Percentiles rank a stretch among this genome's conserved stretches.
These are phyloP conservation scores for Dasyornis broadbenti DNA, from an alignment of 2,113 vertebrate genomes.

Conservation along the genomic window DNA sequence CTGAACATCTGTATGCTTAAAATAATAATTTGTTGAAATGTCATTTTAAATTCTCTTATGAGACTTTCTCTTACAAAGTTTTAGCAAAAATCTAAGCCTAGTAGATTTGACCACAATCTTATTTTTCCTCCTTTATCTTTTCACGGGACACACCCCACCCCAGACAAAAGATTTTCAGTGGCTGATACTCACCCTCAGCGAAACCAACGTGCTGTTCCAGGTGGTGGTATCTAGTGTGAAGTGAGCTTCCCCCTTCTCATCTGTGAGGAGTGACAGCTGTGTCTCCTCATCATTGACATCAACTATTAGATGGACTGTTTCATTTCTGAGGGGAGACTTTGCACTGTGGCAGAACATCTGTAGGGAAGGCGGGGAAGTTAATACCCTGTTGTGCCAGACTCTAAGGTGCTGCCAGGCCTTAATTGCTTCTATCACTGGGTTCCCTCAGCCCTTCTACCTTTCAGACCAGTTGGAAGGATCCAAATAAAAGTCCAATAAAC, in stretches of 20 bases:
- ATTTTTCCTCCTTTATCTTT: neutral
- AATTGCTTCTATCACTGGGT: neutral
- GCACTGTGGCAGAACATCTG: neutral
- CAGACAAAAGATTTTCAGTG: neutral
- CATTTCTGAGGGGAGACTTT: neutral
- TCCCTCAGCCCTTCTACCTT: neutral
- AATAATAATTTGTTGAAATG: neutral
- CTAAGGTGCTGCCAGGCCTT: neutral
- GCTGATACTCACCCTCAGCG: constrained; percentile 35
- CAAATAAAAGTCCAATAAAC: neutral
- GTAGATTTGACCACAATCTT: neutral
- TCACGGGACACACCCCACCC: neutral
- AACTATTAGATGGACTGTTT: constrained; percentile 15
- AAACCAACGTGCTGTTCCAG: constrained; percentile 14
- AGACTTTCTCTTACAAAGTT: neutral
- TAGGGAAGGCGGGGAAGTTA: neutral
- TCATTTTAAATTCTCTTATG: neutral
- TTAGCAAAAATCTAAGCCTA: neutral
- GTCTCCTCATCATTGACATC: neutral
- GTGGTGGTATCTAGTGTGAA: constrained; percentile 52
- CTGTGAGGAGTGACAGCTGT: constrained; percentile 2
- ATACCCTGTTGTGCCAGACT: neutral
- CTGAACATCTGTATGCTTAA: neutral
- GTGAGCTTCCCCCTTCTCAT: constrained; percentile 30
- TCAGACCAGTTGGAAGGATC: neutral